Evolutionary conservation across 2,888 invertebrate genomes (phyloP), one percentile per base, ranked within the genome.

Genomic region (Cecidostiba fungosa): DNA sequence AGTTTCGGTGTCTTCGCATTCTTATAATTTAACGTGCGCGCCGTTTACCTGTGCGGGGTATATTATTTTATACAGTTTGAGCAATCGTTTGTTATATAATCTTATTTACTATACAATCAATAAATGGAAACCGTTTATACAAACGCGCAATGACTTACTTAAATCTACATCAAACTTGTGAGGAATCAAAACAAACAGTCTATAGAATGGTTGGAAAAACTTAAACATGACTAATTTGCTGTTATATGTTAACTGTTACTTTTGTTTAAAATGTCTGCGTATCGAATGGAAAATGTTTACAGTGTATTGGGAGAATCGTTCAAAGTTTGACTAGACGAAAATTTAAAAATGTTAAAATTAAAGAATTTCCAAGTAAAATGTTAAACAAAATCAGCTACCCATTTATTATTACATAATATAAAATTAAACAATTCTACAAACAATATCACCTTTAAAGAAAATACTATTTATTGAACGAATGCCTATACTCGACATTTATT

Each of bases 281-380:
- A 19, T 74, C 32, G 54, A 70, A 84, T 78, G 78, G 59, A 84
- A 78, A 78, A 84, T 32, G 47, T 79, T 70, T n/a, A 54, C 19
- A 36, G 79, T 76, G 29, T 36, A 26, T 79, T 76, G 16, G 3
- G 14, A 66, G 23, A 66, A 66, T 6, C 12, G 23, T 85, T 72
- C 10, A 85, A 77, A 77, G 77, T 81, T 77, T 85, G 85, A 85
- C 85, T 85, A 85, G 85, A 85, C 32, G 70, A 73, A 77, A 77
- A 72, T 85, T 85, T 85, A 43, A 32, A 50, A 66, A 50, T 72
- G 72, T 82, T 62, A 59, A 77, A 62, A 39, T 62, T 50, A 74
- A 14, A 47, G 29, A 32, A 23, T 19, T 73, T 43, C 26, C 14
- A 32, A 62, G 16, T 32, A 47, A 84, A 78, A n/a, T 36, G 59